Percentiles rank a stretch among this genome's conserved stretches.
phyloP scores from a whole-genome alignment of 2,113 vertebrate species.

The Marcusenius ussheri region DNA sequence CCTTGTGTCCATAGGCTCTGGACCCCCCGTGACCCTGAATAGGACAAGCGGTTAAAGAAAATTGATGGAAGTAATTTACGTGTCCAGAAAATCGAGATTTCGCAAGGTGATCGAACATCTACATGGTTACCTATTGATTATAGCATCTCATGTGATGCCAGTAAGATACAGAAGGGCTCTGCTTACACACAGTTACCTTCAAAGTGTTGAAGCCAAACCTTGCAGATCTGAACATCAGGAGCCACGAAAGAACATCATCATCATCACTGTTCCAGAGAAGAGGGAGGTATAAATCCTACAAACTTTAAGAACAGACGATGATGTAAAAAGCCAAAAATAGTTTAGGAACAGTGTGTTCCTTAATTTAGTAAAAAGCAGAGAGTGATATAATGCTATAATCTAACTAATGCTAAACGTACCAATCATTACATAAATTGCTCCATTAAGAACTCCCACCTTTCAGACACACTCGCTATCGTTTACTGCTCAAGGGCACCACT shows the following conservation, averaged over 20 bases:
- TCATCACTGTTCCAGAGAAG: neutral
- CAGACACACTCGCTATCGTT: neutral
- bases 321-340: neutral
- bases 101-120: neutral
- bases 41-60: neutral
- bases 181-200: neutral
- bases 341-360: neutral
- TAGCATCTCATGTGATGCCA: neutral
- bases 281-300: neutral
- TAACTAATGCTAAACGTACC: neutral
- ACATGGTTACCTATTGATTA: neutral
- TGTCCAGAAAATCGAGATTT: neutral
- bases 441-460: neutral
- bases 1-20: neutral
- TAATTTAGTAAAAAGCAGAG: neutral
- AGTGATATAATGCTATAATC: neutral
- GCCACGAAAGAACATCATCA: neutral
- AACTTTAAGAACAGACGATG: neutral
- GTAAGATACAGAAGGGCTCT: neutral
- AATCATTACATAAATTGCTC: neutral
- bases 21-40: neutral
- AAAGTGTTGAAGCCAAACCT: neutral
- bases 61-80: neutral
- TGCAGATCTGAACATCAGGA: neutral
- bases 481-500: neutral